Evolutionary conservation across 1,140 invertebrate genomes (phyloP).

Genomic region (Dinoponera quadriceps): DNA sequence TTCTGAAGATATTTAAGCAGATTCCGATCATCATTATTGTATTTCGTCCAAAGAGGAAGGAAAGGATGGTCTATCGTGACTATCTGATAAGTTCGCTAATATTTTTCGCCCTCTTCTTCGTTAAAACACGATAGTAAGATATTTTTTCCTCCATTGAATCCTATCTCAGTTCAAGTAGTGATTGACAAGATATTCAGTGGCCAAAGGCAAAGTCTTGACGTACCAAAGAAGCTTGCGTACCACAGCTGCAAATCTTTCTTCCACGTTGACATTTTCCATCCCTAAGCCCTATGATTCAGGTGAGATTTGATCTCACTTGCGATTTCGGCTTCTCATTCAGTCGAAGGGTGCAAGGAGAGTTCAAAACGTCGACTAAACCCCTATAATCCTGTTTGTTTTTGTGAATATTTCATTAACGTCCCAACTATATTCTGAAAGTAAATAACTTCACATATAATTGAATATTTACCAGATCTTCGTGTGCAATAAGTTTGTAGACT

Average conservation of each 20-base stretch:
- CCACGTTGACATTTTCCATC: constrained; percentile 96
- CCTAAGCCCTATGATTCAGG: constrained; percentile 92
- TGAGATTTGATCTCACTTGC: constrained; percentile 96
- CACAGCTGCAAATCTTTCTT: constrained; percentile 93
- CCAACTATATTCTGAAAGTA: constrained; percentile 94
- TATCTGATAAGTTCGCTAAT: constrained; percentile 86
- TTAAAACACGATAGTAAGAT: constrained; percentile 88
- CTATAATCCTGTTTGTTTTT: constrained; percentile 96
- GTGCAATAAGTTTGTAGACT: constrained; percentile 68
- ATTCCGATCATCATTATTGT: constrained; percentile 81
- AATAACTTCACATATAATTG: constrained; percentile 5
- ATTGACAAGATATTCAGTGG: constrained; percentile 3
- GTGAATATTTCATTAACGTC: constrained; percentile 96
- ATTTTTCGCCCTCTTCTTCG: constrained; percentile 88
- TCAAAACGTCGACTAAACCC: constrained; percentile 94
- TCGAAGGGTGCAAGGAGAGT: constrained; percentile 93
- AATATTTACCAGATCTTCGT: neutral
- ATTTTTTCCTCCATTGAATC: constrained; percentile 88
- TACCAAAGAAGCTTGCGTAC: constrained; percentile 85
- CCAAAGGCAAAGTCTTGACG: constrained; percentile 20
- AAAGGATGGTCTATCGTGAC: constrained; percentile 86
- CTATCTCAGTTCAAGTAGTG: constrained; percentile 61
- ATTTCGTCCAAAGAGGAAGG: constrained; percentile 77
- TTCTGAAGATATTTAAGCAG: constrained; percentile 75
- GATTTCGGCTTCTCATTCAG: constrained; percentile 90